These are phyloP conservation scores for Nycticryphes semicollaris DNA, from an alignment of 2,113 vertebrate species.

Conservation along the genomic window DNA sequence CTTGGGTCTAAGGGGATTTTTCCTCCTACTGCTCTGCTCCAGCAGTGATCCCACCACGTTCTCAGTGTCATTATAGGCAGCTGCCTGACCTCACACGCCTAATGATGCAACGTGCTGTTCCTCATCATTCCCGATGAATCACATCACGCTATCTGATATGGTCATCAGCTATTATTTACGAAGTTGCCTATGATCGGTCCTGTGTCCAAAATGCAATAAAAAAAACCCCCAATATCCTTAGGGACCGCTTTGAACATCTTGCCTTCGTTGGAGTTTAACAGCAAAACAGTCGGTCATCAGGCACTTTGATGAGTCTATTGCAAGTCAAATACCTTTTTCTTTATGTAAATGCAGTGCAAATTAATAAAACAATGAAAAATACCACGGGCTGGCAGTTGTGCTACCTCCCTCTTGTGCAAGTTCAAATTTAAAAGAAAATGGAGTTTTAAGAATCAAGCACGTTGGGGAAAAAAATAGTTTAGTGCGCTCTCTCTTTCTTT, in stretches of 20 bases:
- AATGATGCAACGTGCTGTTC: neutral
- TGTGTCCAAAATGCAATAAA: neutral
- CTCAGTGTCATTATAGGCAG: neutral
- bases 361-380: neutral
- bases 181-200: neutral
- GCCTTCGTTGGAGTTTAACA: neutral
- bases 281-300: neutral
- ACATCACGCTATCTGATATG: neutral
- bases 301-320: neutral
- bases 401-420: neutral
- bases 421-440: neutral
- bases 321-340: neutral
- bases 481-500: neutral
- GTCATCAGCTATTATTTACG: neutral
- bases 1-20: neutral
- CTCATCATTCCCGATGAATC: conserved; percentile 5
- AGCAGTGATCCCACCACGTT: neutral
- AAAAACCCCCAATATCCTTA: neutral
- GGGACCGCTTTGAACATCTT: neutral
- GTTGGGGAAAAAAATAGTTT: neutral
- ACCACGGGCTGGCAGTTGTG: neutral
- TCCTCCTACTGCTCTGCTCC: neutral
- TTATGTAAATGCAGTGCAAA: neutral
- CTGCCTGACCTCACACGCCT: neutral
- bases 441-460: neutral